Conservation (phyloP, 2,888 invertebrate species). For the Halictus ligatus region DNA sequence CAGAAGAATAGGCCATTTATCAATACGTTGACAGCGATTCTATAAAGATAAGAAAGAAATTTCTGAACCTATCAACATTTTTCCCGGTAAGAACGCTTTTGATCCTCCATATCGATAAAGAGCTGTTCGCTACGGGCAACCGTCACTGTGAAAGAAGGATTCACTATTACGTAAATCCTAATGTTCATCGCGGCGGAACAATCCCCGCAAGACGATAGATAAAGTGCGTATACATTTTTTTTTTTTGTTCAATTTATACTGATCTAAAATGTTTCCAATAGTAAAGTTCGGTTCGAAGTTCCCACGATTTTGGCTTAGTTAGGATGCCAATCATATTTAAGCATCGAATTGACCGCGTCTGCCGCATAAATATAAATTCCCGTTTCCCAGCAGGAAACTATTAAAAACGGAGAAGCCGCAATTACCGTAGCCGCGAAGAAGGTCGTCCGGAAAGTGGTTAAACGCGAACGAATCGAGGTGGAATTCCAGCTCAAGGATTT, state of each 20-base stretch:
- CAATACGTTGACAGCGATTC: constrained; percentile 27
- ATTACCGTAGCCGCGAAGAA: neutral
- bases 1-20: constrained; percentile 14
- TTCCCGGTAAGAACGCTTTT: constrained; percentile 1
- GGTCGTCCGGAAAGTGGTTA: neutral
- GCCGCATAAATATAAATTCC: neutral
- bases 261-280: neutral
- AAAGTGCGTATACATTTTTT: neutral
- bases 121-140: neutral
- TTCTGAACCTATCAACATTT: constrained; percentile 22
- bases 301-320: no score
- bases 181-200: neutral
- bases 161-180: neutral
- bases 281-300: neutral
- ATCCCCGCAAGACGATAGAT: neutral
- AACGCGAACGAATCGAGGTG: neutral
- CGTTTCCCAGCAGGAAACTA: neutral
- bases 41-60: neutral
- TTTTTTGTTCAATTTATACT: neutral
- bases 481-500: neutral
- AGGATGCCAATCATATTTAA: neutral
- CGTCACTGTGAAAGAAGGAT: neutral
- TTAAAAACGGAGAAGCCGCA: neutral
- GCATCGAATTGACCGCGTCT: neutral
- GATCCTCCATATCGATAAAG: constrained; percentile 12